phyloP scores from a whole-genome alignment of 2,888 invertebrate species.

The Yponomeuta malinellus region DNA sequence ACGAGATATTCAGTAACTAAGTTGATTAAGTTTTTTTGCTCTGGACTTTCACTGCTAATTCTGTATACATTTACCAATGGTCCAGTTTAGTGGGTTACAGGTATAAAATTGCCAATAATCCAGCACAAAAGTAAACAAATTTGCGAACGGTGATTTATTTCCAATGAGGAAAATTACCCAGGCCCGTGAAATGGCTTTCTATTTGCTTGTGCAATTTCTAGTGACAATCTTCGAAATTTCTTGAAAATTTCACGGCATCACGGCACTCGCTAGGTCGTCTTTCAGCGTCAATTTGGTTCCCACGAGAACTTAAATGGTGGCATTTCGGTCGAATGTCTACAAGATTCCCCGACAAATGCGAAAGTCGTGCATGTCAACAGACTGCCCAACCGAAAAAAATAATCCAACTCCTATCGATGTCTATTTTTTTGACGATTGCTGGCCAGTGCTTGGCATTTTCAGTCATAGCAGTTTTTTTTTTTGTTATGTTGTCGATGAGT shows the following conservation, averaged over 20 bases:
- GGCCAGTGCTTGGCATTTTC: neutral
- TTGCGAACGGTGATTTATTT: neutral
- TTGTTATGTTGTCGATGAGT: neutral
- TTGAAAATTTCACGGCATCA: neutral
- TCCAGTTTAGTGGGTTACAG: neutral
- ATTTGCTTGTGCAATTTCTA: conserved; percentile 43
- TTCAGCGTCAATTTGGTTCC: conserved; percentile 32
- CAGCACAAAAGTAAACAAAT: neutral
- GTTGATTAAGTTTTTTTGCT: neutral
- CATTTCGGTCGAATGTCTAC: conserved; percentile 59
- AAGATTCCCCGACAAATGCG: conserved; percentile 59
- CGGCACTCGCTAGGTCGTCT: conserved; percentile 45
- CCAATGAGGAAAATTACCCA: neutral
- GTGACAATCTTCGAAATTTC: conserved; percentile 34
- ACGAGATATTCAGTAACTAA: neutral
- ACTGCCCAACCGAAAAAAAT: conserved; percentile 59
- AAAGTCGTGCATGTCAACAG: conserved; percentile 71
- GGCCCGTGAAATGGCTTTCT: neutral
- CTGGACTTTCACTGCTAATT: neutral
- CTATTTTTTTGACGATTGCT: conserved; percentile 8
- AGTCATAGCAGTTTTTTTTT: neutral
- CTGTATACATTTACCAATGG: neutral
- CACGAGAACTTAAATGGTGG: conserved; percentile 66
- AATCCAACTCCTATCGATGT: conserved; percentile 39
- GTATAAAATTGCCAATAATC: neutral